Evolutionary conservation across 2,888 invertebrate species (phyloP).

Genomic region (Meta bourneti): DNA sequence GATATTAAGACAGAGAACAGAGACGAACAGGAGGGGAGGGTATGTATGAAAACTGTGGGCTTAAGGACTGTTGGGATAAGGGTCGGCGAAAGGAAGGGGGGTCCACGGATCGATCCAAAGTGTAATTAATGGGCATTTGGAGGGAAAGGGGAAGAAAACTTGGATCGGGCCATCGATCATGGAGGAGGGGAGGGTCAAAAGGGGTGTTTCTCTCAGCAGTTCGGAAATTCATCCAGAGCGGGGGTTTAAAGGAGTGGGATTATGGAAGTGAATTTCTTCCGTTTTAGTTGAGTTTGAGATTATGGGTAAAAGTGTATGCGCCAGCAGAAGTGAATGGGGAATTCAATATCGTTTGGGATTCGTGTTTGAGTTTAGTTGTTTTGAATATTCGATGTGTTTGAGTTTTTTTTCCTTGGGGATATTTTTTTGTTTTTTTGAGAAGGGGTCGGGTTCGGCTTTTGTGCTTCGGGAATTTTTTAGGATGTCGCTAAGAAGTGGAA

Average conservation of each 20-base stretch:
- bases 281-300: slow-evolving; percentile 12
- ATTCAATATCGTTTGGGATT: background rate
- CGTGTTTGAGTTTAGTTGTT: background rate
- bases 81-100: background rate
- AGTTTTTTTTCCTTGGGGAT: no score
- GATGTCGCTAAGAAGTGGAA: no score
- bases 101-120: slow-evolving; percentile 55
- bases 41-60: slow-evolving; percentile 44
- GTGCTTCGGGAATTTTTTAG: background rate
- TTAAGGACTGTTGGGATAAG: background rate
- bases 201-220: slow-evolving; percentile 9
- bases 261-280: slow-evolving; percentile 8
- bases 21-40: background rate
- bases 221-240: background rate
- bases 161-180: slow-evolving; percentile 52
- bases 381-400: background rate
- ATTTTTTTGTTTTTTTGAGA: no score
- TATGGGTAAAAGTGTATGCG: background rate
- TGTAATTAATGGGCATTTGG: slow-evolving; percentile 67
- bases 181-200: background rate
- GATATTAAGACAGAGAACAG: slow-evolving; percentile 35
- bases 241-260: slow-evolving; percentile 12
- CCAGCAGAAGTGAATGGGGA: background rate
- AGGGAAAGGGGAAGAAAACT: slow-evolving; percentile 38
- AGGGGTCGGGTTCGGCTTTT: background rate